A percentile compares a stretch with the other conserved stretches of the same genome.
Conservation (phyloP, 2,888 invertebrate species). For the Chironomus tentans region DNA sequence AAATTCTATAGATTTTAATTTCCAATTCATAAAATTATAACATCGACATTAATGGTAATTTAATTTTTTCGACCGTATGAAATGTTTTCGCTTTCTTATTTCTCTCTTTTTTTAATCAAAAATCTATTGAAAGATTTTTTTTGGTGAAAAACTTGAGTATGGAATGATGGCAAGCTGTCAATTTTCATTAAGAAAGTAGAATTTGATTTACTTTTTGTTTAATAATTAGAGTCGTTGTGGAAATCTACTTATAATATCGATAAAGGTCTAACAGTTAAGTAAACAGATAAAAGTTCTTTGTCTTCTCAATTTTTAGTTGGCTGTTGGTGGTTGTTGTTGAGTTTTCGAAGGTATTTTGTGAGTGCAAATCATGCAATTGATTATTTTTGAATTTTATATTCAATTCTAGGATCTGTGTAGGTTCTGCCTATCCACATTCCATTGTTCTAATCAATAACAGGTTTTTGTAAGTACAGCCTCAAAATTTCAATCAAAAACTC, state of each 20-base stretch:
- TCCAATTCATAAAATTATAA: background rate
- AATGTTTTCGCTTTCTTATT: background rate
- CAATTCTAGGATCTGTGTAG: too few relatives aligned
- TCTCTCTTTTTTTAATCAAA: too few relatives aligned
- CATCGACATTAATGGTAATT: background rate
- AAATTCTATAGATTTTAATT: too few relatives aligned
- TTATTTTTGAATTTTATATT: too few relatives aligned
- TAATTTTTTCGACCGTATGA: constrained; percentile 11
- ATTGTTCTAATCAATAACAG: too few relatives aligned
- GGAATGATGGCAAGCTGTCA: background rate
- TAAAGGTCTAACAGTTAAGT: constrained; percentile 2
- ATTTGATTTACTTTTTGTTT: background rate
- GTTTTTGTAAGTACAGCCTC: too few relatives aligned
- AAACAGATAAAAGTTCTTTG: background rate
- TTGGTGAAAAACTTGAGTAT: constrained; percentile 4
- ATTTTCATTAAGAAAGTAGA: background rate
- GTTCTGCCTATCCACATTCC: too few relatives aligned
- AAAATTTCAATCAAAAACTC: too few relatives aligned
- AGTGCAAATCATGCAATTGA: too few relatives aligned
- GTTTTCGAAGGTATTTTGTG: too few relatives aligned
- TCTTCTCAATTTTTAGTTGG: background rate
- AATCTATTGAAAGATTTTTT: background rate
- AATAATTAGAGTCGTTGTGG: background rate
- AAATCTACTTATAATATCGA: constrained; percentile 7
- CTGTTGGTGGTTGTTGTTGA: too few relatives aligned